Conservation (phyloP, 1,140 invertebrate genomes). For the Drosophila albomicans region DNA sequence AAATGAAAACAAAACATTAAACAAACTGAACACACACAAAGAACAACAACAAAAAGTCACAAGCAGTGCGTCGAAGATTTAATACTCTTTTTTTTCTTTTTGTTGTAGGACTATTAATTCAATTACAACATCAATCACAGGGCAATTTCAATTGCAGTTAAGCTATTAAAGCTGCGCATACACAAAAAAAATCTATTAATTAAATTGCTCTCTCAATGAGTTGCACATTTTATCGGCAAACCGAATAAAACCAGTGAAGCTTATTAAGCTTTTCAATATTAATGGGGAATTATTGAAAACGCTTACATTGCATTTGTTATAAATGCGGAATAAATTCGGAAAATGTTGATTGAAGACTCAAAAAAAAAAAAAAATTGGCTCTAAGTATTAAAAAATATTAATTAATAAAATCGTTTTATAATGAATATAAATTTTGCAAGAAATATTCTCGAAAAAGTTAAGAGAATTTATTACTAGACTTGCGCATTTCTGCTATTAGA, state of each 20-base stretch:
- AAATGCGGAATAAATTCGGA: too few species aligned
- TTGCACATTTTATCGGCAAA: too few species aligned
- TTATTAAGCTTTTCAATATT: neutral
- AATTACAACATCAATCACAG: constrained; percentile 3
- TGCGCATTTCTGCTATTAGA: too few species aligned
- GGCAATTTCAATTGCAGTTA: neutral
- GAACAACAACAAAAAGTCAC: constrained; percentile 1
- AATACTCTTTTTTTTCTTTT: constrained; percentile 12
- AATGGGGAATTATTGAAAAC: too few species aligned
- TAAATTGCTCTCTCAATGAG: neutral
- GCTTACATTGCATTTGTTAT: too few species aligned
- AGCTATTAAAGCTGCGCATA: neutral
- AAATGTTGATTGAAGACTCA: too few species aligned
- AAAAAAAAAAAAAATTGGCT: too few species aligned
- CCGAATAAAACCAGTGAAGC: neutral
- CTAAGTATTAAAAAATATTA: too few species aligned
- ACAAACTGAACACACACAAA: constrained; percentile 21
- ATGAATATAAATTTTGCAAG: too few species aligned
- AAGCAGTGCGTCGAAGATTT: neutral
- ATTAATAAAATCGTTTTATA: too few species aligned
- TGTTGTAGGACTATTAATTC: neutral
- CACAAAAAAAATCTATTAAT: neutral
- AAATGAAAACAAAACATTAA: constrained; percentile 41
- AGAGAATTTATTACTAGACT: too few species aligned
- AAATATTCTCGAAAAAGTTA: too few species aligned